Evolutionary conservation across 2,888 invertebrate genomes (phyloP).

Genomic region (Spilarctia lutea): DNA sequence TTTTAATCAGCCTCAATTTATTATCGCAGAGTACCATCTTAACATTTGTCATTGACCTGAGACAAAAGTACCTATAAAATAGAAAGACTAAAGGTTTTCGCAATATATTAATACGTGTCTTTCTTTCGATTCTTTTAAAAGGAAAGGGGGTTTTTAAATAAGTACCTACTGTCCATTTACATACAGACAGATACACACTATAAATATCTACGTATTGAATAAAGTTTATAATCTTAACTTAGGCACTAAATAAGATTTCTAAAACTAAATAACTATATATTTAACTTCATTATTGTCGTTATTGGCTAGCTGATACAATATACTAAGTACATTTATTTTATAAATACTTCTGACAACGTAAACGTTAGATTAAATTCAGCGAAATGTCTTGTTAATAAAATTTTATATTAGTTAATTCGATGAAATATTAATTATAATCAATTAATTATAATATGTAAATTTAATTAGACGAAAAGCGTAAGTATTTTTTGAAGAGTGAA

Average conservation of each 20-base stretch:
- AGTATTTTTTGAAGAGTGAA: background rate
- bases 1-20: too few species aligned
- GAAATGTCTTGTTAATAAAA: background rate
- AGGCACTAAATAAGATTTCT: background rate
- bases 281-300: constrained; percentile 42
- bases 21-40: too few species aligned
- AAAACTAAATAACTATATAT: background rate
- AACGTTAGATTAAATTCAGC: background rate
- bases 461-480: background rate
- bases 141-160: background rate
- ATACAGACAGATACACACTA: background rate
- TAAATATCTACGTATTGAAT: background rate
- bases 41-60: too few species aligned
- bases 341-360: constrained; percentile 21
- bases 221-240: background rate
- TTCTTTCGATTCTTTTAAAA: background rate
- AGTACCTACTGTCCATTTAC: background rate
- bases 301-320: constrained; percentile 38
- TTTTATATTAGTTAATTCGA: background rate
- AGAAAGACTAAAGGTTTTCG: background rate
- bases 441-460: background rate
- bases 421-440: background rate
- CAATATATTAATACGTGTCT: background rate
- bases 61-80: too few species aligned
- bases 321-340: constrained; percentile 43